phyloP scores from a whole-genome alignment of 1,140 invertebrate genomes.

The Panagrolaimus sp. region DNA sequence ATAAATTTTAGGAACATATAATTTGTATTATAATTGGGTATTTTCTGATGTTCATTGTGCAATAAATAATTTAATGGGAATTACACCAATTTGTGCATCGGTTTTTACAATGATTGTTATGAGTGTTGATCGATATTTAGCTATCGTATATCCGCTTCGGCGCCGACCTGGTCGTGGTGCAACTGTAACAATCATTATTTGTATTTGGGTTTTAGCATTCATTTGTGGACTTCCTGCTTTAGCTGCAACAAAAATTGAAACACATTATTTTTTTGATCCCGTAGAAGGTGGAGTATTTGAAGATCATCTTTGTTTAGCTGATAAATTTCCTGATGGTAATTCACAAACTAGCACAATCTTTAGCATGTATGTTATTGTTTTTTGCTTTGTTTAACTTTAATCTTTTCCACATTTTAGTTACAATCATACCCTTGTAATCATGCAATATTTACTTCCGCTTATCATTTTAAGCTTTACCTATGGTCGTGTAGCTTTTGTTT shows the following conservation, averaged over 20 bases:
- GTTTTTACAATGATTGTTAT: constrained; percentile 58
- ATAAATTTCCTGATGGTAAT: constrained; percentile 49
- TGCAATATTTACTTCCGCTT: constrained; percentile 86
- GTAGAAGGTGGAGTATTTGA: constrained; percentile 31
- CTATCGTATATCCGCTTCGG: constrained; percentile 79
- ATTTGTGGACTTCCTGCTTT: constrained; percentile 74
- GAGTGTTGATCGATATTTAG: constrained; percentile 63
- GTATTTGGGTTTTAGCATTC: constrained; percentile 75
- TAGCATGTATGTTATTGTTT: constrained; percentile 30
- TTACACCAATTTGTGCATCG: constrained; percentile 56
- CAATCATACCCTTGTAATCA: constrained; percentile 74
- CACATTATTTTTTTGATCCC: constrained; percentile 61
- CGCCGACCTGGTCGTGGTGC: constrained; percentile 73
- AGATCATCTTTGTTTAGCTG: constrained; percentile 44
- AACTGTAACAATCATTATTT: constrained; percentile 70
- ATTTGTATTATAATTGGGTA: constrained; percentile 55
- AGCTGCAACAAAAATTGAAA: constrained; percentile 72
- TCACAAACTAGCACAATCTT: constrained; percentile 35
- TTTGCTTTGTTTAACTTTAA: neutral
- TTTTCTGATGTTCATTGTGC: constrained; percentile 49
- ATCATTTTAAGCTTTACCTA: constrained; percentile 79
- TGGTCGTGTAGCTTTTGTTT: constrained; percentile 75
- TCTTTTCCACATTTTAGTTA: constrained; percentile 66
- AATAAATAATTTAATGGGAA: constrained; percentile 56
- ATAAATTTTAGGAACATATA: constrained; percentile 25